Percentiles rank a stretch among this genome's conserved stretches.
Evolutionary conservation across 1,140 invertebrate genomes (phyloP).

Genomic region (Macrocentrus cingulum): DNA sequence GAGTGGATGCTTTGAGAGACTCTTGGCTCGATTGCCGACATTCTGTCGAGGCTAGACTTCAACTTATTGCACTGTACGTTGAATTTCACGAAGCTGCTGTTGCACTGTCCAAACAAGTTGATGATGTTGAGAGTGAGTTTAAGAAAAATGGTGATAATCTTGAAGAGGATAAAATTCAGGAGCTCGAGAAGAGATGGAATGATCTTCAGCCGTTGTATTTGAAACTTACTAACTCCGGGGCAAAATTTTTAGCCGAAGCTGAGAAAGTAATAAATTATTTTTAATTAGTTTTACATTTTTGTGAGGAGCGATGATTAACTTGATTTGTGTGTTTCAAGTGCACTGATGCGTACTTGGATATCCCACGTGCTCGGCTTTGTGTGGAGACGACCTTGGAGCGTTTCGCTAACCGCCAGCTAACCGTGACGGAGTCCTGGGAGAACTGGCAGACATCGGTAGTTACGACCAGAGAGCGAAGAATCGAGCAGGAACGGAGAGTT

Average conservation of each 20-base stretch:
- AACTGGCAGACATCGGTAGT: slow-evolving; percentile 68
- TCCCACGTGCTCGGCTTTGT: slow-evolving; percentile 67
- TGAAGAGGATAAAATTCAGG: slow-evolving; percentile 61
- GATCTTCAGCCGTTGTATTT: slow-evolving; percentile 63
- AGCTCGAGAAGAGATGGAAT: slow-evolving; percentile 66
- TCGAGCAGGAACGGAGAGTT: slow-evolving; percentile 71
- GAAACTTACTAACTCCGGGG: slow-evolving; percentile 65
- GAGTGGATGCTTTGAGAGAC: slow-evolving; percentile 64
- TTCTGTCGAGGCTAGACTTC: slow-evolving; percentile 66
- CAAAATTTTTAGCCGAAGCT: slow-evolving; percentile 70
- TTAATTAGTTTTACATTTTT: slow-evolving; percentile 1
- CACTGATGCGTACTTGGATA: slow-evolving; percentile 74
- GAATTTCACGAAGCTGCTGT: slow-evolving; percentile 74
- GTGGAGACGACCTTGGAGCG: slow-evolving; percentile 73
- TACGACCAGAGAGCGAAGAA: slow-evolving; percentile 67
- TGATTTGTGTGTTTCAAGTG: slow-evolving; percentile 60
- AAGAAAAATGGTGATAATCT: slow-evolving; percentile 48
- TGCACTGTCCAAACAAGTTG: slow-evolving; percentile 68
- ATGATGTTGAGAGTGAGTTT: slow-evolving; percentile 66
- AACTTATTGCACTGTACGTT: slow-evolving; percentile 67
- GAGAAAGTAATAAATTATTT: slow-evolving; percentile 58
- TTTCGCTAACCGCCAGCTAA: slow-evolving; percentile 68
- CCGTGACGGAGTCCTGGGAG: slow-evolving; percentile 69
- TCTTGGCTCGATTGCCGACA: slow-evolving; percentile 69
- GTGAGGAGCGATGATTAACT: not conserved